Evolutionary conservation across 2,888 invertebrate genomes (phyloP), one percentile per base, ranked within the genome.

Genomic region (Lithophane socia): DNA sequence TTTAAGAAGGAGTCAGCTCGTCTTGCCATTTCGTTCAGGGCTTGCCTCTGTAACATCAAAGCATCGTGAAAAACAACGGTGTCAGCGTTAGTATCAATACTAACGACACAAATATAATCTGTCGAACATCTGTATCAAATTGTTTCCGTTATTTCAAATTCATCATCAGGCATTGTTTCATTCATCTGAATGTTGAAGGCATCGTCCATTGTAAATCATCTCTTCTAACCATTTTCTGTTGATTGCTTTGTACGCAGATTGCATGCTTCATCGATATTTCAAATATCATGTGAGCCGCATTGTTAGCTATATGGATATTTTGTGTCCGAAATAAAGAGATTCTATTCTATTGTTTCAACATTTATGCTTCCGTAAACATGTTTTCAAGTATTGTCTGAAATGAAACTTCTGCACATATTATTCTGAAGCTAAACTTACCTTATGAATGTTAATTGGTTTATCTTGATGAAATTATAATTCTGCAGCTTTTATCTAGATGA

Each of bases 391-490:
- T 54, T n/a, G n/a, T 52, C 13, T 42, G 9, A 29, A 56, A 60
- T 75, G 37, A 60, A 64, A 60, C 83, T 83, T 79, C 84, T 76
- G 76, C 24, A 37, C 29, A 18, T n/a, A 13, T 49, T 37, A 16
- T 56, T 44, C 4, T 0, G 0, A 24, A 13, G 3, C 21, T 47
- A 44, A 56, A 44, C 61, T 60, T 49, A n/a, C 42, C 47, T 69
- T 66, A 66, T 68, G 52, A 75, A 80, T 80, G 37, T 74, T 70
- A 79, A 79, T 76, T 79, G 69, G 10, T 64, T 79, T 82, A 86
- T 87, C 87, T 85, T 76, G 87, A 87, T 86, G 85, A 74, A 87
- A 83, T 86, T 83, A 82, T 67, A 67, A 74, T 73, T 78, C 54
- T 68, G 16, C n/a, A 37, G 10, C 67, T 64, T 54, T 69, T 85